Percentiles rank a stretch among this genome's conserved stretches.
Evolutionary conservation across 2,888 invertebrate genomes (phyloP).

Genomic region (Acanthosepion esculentum): DNA sequence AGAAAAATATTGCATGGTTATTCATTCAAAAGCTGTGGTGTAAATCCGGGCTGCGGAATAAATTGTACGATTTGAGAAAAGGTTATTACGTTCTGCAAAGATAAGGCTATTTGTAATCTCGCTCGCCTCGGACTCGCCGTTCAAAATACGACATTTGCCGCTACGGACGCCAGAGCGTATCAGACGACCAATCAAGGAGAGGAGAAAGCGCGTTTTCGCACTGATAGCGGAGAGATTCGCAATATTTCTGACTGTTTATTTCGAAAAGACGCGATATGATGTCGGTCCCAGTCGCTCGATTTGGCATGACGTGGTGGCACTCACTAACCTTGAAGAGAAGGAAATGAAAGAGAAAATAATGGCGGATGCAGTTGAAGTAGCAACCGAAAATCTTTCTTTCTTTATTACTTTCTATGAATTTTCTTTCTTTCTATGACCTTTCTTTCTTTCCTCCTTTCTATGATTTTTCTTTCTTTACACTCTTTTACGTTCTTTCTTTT

Average conservation of each 20-base stretch:
- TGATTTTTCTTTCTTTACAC: too few species aligned
- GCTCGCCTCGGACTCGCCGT: neutral
- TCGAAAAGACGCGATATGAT: neutral
- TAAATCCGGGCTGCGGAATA: neutral
- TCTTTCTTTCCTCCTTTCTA: too few species aligned
- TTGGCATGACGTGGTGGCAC: neutral
- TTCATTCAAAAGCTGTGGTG: conserved; percentile 9
- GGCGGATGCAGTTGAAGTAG: too few species aligned
- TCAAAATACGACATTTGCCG: conserved; percentile 33
- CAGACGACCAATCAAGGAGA: neutral
- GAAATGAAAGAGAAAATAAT: too few species aligned
- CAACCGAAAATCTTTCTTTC: too few species aligned
- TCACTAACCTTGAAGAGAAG: neutral
- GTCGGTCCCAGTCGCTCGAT: neutral
- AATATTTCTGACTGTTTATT: neutral
- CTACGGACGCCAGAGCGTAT: neutral
- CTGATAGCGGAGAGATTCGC: neutral
- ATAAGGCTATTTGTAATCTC: conserved; percentile 33
- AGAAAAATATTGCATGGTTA: conserved; percentile 17
- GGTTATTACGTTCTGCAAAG: conserved; percentile 3
- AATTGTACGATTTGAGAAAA: conserved; percentile 16
- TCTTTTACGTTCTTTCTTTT: too few species aligned
- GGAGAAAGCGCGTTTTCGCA: neutral
- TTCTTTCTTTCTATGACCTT: too few species aligned
- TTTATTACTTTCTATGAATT: too few species aligned